Conservation (phyloP, 1,140 invertebrate genomes). For the Rhysida immarginata region DNA sequence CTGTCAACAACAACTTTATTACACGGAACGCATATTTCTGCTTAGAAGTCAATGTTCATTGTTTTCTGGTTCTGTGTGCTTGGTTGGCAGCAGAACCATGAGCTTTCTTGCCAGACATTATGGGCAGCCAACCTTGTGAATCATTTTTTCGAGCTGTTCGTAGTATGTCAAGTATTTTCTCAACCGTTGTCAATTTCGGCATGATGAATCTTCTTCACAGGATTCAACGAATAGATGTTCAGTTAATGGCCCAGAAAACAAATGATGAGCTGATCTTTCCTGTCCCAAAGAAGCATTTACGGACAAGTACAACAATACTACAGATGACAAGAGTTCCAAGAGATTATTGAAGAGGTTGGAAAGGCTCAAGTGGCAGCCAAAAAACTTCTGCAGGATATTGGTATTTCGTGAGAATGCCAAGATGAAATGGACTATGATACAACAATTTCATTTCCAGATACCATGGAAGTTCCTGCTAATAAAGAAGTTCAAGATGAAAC, state of each 20-base stretch:
- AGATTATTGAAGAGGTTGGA: not conserved
- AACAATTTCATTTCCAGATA: too few relatives aligned
- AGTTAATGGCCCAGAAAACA: not conserved
- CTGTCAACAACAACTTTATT: not conserved
- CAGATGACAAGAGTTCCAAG: not conserved
- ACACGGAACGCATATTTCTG: not conserved
- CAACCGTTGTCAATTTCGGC: not conserved
- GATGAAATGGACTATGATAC: too few relatives aligned
- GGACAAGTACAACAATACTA: not conserved
- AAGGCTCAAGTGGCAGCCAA: not conserved
- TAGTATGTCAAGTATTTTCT: not conserved
- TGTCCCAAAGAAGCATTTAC: not conserved
- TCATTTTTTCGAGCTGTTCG: not conserved
- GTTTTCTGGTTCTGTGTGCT: not conserved
- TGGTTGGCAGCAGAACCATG: too few relatives aligned
- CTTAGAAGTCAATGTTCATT: constrained; percentile 1
- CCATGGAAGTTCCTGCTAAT: too few relatives aligned
- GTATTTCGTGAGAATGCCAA: not conserved
- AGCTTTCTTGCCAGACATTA: not conserved
- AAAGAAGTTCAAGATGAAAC: too few relatives aligned
- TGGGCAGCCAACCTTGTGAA: not conserved
- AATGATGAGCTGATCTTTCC: not conserved
- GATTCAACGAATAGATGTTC: too few relatives aligned
- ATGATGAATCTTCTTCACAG: not conserved
- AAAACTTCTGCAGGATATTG: too few relatives aligned